Evolutionary conservation across 2,797 vertebrate species (phyloP).

Genomic region (Tapirus indicus): DNA sequence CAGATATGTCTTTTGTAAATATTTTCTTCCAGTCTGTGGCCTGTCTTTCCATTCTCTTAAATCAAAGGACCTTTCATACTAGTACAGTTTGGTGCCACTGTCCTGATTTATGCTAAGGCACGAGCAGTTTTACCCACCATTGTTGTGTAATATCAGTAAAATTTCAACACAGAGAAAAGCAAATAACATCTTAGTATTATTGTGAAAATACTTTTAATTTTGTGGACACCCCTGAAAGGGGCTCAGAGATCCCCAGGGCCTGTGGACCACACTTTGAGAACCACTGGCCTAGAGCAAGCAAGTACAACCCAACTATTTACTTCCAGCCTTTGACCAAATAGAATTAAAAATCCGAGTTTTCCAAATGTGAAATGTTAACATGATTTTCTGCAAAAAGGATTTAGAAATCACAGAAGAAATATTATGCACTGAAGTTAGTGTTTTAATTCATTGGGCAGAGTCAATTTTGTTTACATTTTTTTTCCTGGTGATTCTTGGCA

Average conservation of each 20-base stretch:
- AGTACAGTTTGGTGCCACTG: neutral
- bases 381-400: slow-evolving; percentile 22
- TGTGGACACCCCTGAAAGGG: neutral
- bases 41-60: slow-evolving; percentile 16
- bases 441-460: slow-evolving; percentile 57
- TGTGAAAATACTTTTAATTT: slow-evolving; percentile 9
- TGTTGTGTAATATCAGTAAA: neutral
- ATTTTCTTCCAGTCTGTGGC: neutral
- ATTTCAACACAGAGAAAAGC: slow-evolving; percentile 4
- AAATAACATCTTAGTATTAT: neutral
- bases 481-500: neutral
- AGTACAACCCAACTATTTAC: slow-evolving; percentile 51
- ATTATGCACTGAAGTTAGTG: neutral
- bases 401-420: slow-evolving; percentile 44
- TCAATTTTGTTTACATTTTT: slow-evolving; percentile 51
- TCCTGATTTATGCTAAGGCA: neutral
- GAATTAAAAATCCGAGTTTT: slow-evolving; percentile 57
- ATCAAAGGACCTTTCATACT: neutral
- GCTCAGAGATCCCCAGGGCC: neutral
- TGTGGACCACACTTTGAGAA: neutral
- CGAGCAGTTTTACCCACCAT: neutral
- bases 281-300: slow-evolving; percentile 11
- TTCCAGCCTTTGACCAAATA: slow-evolving; percentile 66
- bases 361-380: slow-evolving; percentile 57
- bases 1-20: slow-evolving; percentile 45